These are phyloP conservation scores for Megalopta genalis DNA, from an alignment of 1,140 invertebrate species.

Conservation along the genomic window DNA sequence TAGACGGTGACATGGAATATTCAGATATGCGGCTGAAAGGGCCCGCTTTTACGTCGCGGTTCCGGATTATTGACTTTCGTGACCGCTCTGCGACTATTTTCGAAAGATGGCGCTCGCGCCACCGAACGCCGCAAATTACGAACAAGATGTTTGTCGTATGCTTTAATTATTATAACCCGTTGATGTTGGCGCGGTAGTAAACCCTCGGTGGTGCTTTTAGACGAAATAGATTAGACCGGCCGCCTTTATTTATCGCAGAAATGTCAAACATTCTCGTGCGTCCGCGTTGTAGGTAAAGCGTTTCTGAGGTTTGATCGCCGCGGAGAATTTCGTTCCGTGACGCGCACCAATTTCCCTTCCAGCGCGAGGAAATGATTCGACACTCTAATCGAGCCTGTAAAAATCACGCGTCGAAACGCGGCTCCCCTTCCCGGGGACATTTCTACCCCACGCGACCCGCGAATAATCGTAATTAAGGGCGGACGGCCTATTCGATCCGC, in stretches of 20 bases:
- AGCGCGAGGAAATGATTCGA: neutral
- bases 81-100: neutral
- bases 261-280: neutral
- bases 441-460: neutral
- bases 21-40: conserved; percentile 28
- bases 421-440: neutral
- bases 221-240: neutral
- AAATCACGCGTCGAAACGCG: conserved; percentile 8
- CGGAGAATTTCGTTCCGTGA: neutral
- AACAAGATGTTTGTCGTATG: conserved; percentile 3
- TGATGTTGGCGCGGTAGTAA: neutral
- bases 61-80: conserved; percentile 36
- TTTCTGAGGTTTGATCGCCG: neutral
- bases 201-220: neutral
- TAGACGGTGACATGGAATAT: conserved; percentile 38
- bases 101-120: neutral
- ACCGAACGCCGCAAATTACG: neutral
- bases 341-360: conserved; percentile 2
- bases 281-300: too few species aligned
- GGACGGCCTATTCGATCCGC: neutral
- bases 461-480: conserved; percentile 26
- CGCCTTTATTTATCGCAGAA: neutral
- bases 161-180: conserved; percentile 5
- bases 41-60: conserved; percentile 21
- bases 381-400: neutral